Evolutionary conservation across 2,113 vertebrate species (phyloP).

Genomic region (Macrotis lagotis): DNA sequence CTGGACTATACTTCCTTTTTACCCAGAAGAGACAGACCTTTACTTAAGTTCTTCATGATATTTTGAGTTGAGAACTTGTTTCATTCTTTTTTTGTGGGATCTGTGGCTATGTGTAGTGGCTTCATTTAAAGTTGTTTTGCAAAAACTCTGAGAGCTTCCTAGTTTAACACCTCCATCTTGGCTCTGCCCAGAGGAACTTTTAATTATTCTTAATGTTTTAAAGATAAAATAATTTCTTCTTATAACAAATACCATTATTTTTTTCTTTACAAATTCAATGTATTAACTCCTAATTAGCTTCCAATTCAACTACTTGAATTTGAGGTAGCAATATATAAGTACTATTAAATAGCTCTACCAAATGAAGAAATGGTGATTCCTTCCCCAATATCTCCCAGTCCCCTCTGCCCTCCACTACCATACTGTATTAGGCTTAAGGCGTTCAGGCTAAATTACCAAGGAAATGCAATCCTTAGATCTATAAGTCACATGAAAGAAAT

Average conservation of each 20-base stretch:
- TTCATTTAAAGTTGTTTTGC: no score
- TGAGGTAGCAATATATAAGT: constrained; percentile 55
- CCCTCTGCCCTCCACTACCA: not conserved
- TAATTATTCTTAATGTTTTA: constrained; percentile 25
- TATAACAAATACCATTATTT: not conserved
- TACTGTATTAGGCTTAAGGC: not conserved
- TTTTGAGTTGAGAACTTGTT: no score
- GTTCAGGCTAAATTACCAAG: constrained; percentile 57
- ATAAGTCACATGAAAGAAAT: constrained; percentile 50
- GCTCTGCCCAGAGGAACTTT: no score
- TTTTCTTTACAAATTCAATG: not conserved
- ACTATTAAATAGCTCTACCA: no score
- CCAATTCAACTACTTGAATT: constrained; percentile 43
- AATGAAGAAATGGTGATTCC: not conserved
- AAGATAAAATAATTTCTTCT: constrained; percentile 34
- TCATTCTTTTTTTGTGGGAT: no score
- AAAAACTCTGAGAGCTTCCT: no score
- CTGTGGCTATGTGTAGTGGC: no score
- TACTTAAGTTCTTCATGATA: no score
- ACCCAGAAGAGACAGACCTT: no score
- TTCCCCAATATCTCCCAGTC: not conserved
- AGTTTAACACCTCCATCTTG: no score
- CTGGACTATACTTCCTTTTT: no score
- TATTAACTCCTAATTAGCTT: constrained; percentile 38
- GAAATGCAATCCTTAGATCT: constrained; percentile 39